Evolutionary conservation across 2,888 invertebrate genomes (phyloP).

Genomic region (Labia minor): DNA sequence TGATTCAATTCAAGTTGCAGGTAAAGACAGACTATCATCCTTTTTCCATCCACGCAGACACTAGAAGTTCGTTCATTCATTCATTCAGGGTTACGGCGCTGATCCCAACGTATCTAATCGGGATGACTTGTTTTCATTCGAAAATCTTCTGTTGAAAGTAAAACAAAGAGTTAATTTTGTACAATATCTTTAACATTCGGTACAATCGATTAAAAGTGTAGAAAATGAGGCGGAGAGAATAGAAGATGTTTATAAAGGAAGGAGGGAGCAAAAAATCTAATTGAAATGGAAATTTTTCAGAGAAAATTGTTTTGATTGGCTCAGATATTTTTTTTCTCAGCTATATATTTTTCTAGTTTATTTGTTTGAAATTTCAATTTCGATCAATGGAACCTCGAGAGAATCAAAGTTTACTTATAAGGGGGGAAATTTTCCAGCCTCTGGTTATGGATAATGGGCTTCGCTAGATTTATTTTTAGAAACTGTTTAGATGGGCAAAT

Average conservation of each 20-base stretch:
- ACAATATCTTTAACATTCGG: neutral
- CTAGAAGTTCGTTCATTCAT: too few species aligned
- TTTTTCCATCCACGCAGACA: too few species aligned
- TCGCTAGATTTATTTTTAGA: too few species aligned
- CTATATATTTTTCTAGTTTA: neutral
- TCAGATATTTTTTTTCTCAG: neutral
- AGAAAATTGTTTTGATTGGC: neutral
- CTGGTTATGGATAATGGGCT: too few species aligned
- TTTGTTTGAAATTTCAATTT: constrained; percentile 13
- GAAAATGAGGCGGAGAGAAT: too few species aligned
- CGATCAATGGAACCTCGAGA: neutral
- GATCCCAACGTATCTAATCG: neutral
- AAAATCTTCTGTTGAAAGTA: neutral
- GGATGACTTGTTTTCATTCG: neutral
- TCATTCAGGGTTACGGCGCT: too few species aligned
- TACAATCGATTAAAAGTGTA: neutral
- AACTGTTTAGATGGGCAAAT: too few species aligned
- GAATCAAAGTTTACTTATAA: neutral
- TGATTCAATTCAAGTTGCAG: neutral
- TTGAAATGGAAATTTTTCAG: neutral
- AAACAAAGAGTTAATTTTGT: neutral
- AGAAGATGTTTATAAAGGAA: too few species aligned
- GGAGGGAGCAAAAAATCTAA: too few species aligned
- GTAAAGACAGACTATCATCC: too few species aligned
- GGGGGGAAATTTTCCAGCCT: too few species aligned